Conservation (phyloP, 2,888 invertebrate genomes). For the Drosophila rellima region DNA sequence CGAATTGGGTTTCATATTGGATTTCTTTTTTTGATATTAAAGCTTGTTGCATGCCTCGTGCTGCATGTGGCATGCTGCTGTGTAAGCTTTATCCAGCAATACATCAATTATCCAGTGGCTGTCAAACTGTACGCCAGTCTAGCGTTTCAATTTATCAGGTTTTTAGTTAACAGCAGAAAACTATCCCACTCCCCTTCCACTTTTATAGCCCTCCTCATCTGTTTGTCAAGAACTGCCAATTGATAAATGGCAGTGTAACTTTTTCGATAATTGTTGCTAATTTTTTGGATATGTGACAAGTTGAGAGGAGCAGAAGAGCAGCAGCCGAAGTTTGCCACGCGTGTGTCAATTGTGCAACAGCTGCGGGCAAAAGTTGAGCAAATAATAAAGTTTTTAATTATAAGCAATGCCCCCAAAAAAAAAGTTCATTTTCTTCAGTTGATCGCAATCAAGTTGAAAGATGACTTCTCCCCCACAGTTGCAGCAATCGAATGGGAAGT, state of each 20-base stretch:
- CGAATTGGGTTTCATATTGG: too few relatives aligned
- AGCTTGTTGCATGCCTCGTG: not conserved
- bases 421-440: conserved; percentile 56
- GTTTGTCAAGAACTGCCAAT: conserved; percentile 33
- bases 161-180: conserved; percentile 12
- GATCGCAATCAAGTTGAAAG: conserved; percentile 57
- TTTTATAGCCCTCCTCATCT: not conserved
- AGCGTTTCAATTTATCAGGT: conserved; percentile 26
- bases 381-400: conserved; percentile 82
- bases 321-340: conserved; percentile 32
- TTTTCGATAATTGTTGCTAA: conserved; percentile 73
- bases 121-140: conserved; percentile 39
- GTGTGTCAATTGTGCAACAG: conserved; percentile 75
- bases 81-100: conserved; percentile 2
- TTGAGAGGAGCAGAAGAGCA: conserved; percentile 9
- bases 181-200: not conserved
- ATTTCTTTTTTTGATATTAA: not conserved
- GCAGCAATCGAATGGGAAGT: conserved; percentile 28
- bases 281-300: conserved; percentile 40
- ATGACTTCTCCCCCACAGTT: conserved; percentile 29
- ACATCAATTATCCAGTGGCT: conserved; percentile 38
- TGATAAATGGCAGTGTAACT: conserved; percentile 63
- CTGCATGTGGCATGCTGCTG: not conserved
- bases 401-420: conserved; percentile 57
- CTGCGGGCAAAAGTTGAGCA: conserved; percentile 77